Conservation (phyloP, 2,888 invertebrate species). For the Cheilosia grossa region DNA sequence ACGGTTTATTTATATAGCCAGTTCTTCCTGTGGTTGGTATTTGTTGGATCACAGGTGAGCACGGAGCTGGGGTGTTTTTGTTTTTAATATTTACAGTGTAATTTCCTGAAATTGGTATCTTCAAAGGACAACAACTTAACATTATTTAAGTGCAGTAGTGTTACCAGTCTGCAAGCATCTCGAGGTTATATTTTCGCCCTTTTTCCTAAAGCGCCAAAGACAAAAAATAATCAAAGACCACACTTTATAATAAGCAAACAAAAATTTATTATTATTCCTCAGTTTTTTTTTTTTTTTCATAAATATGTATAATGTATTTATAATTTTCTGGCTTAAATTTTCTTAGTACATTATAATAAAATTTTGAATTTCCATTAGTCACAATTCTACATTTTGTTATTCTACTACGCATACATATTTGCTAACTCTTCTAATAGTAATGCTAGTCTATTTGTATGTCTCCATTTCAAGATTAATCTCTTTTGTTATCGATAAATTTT, state of each 20-base stretch:
- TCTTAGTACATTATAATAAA: constrained; percentile 43
- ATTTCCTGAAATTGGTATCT: too few species aligned
- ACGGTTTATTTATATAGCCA: neutral
- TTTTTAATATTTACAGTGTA: too few species aligned
- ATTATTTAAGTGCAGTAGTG: neutral
- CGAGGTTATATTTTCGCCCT: too few species aligned
- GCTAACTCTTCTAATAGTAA: constrained; percentile 32
- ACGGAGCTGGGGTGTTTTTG: too few species aligned
- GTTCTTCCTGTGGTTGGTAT: neutral
- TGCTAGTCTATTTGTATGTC: constrained; percentile 30
- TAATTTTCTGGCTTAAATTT: constrained; percentile 22
- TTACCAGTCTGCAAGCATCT: too few species aligned
- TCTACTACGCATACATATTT: constrained; percentile 49
- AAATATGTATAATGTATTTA: constrained; percentile 31
- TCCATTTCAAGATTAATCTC: neutral
- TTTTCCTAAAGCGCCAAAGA: neutral
- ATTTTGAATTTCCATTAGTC: constrained; percentile 39
- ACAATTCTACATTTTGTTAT: constrained; percentile 48
- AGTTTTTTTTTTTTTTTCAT: constrained; percentile 16
- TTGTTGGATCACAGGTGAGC: too few species aligned
- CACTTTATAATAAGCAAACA: constrained; percentile 48
- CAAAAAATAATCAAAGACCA: neutral
- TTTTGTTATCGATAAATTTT: constrained; percentile 18
- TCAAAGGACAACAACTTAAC: neutral
- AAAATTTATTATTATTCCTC: constrained; percentile 56